phyloP scores from a whole-genome alignment of 1,140 invertebrate species.

The Varroa destructor region DNA sequence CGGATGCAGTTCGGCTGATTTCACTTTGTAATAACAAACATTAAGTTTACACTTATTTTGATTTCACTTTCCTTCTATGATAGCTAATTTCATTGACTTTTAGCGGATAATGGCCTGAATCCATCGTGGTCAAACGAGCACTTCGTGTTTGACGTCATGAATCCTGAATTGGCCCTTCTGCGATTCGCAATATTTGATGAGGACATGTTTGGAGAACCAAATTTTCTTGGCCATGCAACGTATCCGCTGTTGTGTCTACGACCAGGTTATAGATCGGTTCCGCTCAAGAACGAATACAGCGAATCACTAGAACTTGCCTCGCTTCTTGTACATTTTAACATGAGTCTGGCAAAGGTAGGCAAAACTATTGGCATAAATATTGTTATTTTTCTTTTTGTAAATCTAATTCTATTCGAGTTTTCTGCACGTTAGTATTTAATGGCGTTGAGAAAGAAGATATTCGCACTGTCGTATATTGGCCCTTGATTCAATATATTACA shows the following conservation, averaged over 20 bases:
- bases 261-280: conserved; percentile 64
- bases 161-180: conserved; percentile 75
- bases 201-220: conserved; percentile 93
- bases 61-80: not conserved
- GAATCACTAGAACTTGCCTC: conserved; percentile 86
- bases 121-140: conserved; percentile 75
- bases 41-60: too few relatives aligned
- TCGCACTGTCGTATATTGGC: too few relatives aligned
- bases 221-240: conserved; percentile 91
- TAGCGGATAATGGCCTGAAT: conserved; percentile 91
- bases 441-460: too few relatives aligned
- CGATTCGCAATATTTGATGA: conserved; percentile 89
- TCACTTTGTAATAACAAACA: too few relatives aligned
- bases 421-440: too few relatives aligned
- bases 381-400: too few relatives aligned
- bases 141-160: conserved; percentile 71
- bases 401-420: too few relatives aligned
- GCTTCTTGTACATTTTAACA: conserved; percentile 65
- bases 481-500: too few relatives aligned
- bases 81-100: conserved; percentile 36
- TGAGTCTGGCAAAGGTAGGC: conserved; percentile 44
- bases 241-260: conserved; percentile 55
- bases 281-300: conserved; percentile 73
- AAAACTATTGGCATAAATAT: not conserved
- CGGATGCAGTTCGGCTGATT: too few relatives aligned